A percentile compares a stretch with the other conserved stretches of the same genome.
phyloP scores from a whole-genome alignment of 2,113 vertebrate genomes.

The Anarhynchus alexandrinus region DNA sequence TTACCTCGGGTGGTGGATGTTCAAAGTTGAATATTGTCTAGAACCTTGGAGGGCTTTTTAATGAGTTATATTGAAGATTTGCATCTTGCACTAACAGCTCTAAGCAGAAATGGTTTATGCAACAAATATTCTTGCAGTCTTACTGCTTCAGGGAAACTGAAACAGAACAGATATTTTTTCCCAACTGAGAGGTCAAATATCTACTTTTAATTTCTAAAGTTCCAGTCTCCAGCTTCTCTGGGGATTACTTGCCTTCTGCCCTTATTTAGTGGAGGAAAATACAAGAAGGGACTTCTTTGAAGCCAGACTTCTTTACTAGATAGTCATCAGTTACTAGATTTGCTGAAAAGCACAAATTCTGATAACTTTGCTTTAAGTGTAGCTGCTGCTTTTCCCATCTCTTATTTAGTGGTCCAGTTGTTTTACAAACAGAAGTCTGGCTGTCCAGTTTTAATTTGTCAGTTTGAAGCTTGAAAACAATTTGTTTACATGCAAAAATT shows the following conservation, averaged over 20 bases:
- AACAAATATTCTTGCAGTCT: conserved; percentile 33
- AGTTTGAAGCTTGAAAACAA: conserved; percentile 15
- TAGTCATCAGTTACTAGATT: not conserved
- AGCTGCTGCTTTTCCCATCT: conserved; percentile 32
- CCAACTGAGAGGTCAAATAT: conserved; percentile 24
- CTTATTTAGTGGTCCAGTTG: not conserved
- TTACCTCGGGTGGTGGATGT: not conserved
- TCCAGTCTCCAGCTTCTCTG: conserved; percentile 22
- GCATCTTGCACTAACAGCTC: conserved; percentile 70
- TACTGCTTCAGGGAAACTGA: conserved; percentile 54
- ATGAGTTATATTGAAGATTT: conserved; percentile 47
- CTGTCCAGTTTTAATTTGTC: conserved; percentile 1
- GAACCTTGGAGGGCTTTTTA: conserved; percentile 14
- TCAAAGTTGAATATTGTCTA: not conserved
- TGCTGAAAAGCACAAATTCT: conserved; percentile 27
- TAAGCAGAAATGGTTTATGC: conserved; percentile 53
- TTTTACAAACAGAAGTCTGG: not conserved
- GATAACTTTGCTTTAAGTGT: not conserved
- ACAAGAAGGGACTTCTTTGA: not conserved
- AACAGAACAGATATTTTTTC: not conserved
- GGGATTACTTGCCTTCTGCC: conserved; percentile 1
- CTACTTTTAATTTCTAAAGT: not conserved
- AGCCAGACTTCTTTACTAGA: not conserved
- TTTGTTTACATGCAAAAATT: conserved; percentile 35
- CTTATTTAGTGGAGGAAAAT: not conserved